These are phyloP conservation scores for Phengaris alcon DNA, from an alignment of 2,888 invertebrate genomes.

Conservation along the genomic window DNA sequence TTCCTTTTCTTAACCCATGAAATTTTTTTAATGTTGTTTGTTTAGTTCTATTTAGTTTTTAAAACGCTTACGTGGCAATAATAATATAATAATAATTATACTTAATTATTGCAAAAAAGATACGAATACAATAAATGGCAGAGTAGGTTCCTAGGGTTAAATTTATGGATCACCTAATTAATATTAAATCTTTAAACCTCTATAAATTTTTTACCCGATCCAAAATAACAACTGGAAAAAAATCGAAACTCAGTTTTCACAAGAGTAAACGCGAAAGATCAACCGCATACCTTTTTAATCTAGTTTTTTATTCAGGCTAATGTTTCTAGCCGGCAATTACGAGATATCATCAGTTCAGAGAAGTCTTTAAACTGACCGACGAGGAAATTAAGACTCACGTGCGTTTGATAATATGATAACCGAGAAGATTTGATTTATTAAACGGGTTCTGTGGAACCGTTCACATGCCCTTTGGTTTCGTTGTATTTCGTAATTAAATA, in stretches of 20 bases:
- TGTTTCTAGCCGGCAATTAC: slow-evolving; percentile 71
- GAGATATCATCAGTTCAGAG: slow-evolving; percentile 71
- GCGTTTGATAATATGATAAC: slow-evolving; percentile 78
- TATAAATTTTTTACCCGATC: neutral
- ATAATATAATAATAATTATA: too few species aligned
- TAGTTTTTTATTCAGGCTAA: slow-evolving; percentile 43
- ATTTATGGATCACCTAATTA: neutral
- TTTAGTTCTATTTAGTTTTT: too few species aligned
- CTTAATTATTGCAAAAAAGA: neutral
- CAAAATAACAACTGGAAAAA: neutral
- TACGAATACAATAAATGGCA: neutral
- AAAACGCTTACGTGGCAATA: neutral
- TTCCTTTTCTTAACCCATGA: neutral
- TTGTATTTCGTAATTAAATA: slow-evolving; percentile 31
- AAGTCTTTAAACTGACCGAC: slow-evolving; percentile 74
- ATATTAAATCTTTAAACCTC: neutral
- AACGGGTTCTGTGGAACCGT: slow-evolving; percentile 59
- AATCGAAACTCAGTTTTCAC: slow-evolving; percentile 3
- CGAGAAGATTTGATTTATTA: slow-evolving; percentile 69
- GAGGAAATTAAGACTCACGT: slow-evolving; percentile 74
- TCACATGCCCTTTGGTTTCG: slow-evolving; percentile 61
- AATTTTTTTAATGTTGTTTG: neutral
- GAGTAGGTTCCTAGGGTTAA: neutral
- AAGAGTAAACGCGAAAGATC: neutral
- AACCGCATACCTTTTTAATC: slow-evolving; percentile 15